Conservation (phyloP, 2,113 vertebrate species). For the Leptosomus discolor region DNA sequence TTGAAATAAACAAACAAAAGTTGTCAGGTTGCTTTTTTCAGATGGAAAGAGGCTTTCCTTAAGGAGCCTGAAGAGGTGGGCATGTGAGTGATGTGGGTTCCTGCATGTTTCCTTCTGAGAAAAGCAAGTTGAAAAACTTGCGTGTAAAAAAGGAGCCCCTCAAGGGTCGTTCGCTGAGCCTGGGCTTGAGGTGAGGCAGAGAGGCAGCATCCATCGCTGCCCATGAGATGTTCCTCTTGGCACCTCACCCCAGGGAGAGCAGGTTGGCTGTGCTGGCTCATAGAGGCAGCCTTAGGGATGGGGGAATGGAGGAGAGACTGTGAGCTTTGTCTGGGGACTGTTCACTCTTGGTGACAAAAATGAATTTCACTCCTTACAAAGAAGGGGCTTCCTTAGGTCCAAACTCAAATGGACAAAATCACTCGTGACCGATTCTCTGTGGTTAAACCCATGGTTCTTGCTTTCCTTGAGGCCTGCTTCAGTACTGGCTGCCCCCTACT, state of each 20-base stretch:
- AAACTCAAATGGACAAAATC: not conserved
- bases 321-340: not conserved
- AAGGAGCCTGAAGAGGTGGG: not conserved
- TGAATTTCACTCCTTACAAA: not conserved
- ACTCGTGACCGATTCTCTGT: not conserved
- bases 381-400: not conserved
- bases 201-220: fast-evolving
- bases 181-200: not conserved
- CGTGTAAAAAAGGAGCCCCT: not conserved
- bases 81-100: not conserved
- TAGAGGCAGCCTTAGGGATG: not conserved
- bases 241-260: not conserved
- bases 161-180: not conserved
- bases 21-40: not conserved
- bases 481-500: not conserved
- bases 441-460: not conserved
- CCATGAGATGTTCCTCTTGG: not conserved
- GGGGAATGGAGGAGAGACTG: not conserved
- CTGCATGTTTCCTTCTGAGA: not conserved
- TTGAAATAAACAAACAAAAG: not conserved
- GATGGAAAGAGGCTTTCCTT: not conserved
- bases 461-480: not conserved
- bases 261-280: not conserved
- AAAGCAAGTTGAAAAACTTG: not conserved
- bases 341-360: not conserved